Percentiles rank a stretch among this genome's conserved stretches.
These are phyloP conservation scores for Bostrychus sinensis DNA, from an alignment of 2,113 vertebrate genomes.

Conservation along the genomic window DNA sequence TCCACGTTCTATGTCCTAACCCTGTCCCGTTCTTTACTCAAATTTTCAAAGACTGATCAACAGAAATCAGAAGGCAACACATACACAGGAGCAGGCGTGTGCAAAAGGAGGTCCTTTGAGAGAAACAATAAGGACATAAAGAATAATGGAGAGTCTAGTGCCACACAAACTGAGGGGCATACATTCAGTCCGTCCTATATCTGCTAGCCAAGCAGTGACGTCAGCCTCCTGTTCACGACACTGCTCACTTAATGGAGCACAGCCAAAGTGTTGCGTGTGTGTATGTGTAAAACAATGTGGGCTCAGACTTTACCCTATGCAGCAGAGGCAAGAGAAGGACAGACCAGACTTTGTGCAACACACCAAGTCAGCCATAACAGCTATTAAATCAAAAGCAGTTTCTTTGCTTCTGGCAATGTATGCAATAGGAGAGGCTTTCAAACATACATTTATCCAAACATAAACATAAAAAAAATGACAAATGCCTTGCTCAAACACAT, in stretches of 20 bases:
- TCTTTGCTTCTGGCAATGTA: conserved; percentile 59
- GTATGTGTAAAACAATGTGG: conserved; percentile 50
- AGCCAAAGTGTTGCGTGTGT: conserved; percentile 49
- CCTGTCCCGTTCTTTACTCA: background rate
- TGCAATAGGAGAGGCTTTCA: conserved; percentile 36
- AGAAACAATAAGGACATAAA: conserved; percentile 72
- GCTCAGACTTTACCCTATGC: conserved; percentile 43
- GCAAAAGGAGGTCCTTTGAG: conserved; percentile 48
- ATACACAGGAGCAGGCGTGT: conserved; percentile 38
- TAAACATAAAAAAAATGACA: conserved; percentile 41
- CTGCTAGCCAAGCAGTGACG: conserved; percentile 61
- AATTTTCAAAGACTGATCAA: conserved; percentile 73
- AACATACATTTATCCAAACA: conserved; percentile 39
- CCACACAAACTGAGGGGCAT: conserved; percentile 49
- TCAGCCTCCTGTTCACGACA: conserved; percentile 69
- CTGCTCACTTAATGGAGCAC: conserved; percentile 71
- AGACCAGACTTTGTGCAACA: conserved; percentile 39
- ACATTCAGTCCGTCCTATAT: conserved; percentile 48
- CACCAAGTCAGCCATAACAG: conserved; percentile 66
- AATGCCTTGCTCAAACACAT: conserved; percentile 39
- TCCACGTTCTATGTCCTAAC: too few relatives aligned
- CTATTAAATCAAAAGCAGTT: conserved; percentile 72
- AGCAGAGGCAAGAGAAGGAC: conserved; percentile 59
- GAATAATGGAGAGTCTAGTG: conserved; percentile 61
- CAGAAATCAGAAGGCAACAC: conserved; percentile 70